A percentile compares a stretch with the other conserved stretches of the same genome.
Conservation (phyloP, 2,113 vertebrate genomes). For the Nothocercus nigrocapillus region DNA sequence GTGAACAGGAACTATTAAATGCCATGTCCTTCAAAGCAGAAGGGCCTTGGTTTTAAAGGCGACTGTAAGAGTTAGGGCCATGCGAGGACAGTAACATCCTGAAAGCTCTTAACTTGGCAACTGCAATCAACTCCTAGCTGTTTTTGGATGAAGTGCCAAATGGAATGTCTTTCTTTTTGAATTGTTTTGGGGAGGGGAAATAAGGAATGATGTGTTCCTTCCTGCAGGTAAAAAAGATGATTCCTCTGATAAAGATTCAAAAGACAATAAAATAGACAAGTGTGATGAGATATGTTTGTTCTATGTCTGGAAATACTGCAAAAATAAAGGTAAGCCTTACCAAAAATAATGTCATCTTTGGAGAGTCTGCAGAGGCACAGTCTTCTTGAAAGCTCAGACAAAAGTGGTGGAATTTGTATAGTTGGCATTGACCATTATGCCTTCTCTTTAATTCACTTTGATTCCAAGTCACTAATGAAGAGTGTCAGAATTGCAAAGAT, state of each 20-base stretch:
- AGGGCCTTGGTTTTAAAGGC: background rate
- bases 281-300: constrained; percentile 85
- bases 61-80: background rate
- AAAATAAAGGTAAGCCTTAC: constrained; percentile 77
- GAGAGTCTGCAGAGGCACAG: background rate
- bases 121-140: background rate
- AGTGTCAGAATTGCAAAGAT: background rate
- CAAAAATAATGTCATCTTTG: background rate
- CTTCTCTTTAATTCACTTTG: background rate
- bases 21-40: background rate
- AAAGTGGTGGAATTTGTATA: background rate
- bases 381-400: background rate
- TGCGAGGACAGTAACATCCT: background rate
- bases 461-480: background rate
- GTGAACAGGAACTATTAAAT: background rate
- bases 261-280: constrained; percentile 52
- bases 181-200: background rate
- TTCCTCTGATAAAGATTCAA: background rate
- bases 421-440: background rate
- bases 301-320: constrained; percentile 81
- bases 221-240: background rate
- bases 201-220: background rate
- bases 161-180: background rate
- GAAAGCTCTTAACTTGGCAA: background rate
- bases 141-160: background rate